Percentiles rank a stretch among this genome's conserved stretches.
These are phyloP conservation scores for Arctocebus calabarensis DNA, from an alignment of 2,797 vertebrate genomes.

Conservation along the genomic window DNA sequence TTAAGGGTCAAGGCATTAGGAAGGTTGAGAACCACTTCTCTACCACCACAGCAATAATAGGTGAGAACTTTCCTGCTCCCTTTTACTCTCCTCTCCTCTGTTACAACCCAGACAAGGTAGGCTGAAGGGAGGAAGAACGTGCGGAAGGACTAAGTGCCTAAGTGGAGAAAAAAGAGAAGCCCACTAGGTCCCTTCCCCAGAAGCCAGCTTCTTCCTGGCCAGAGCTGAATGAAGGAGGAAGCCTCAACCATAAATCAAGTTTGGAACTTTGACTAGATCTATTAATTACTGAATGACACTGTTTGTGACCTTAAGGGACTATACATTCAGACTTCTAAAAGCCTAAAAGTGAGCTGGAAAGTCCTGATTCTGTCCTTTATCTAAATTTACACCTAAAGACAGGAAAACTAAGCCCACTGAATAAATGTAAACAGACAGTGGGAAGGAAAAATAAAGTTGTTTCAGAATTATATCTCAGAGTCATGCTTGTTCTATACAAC, in stretches of 20 bases:
- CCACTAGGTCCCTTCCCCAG: neutral
- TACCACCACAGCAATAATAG: neutral
- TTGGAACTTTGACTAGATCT: constrained; percentile 46
- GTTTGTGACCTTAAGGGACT: neutral
- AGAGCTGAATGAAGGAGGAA: constrained; percentile 21
- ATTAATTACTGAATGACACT: constrained; percentile 22
- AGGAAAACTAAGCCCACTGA: neutral
- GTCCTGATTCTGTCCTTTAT: neutral
- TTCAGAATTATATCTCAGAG: constrained; percentile 20
- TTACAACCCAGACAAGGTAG: neutral
- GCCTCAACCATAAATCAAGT: constrained; percentile 11
- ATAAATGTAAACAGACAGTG: neutral
- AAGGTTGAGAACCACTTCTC: too few species aligned
- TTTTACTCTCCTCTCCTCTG: neutral
- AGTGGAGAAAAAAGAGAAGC: neutral
- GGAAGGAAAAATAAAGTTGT: constrained; percentile 9
- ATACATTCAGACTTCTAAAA: constrained; percentile 47
- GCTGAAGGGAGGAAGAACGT: neutral
- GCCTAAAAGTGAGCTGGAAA: constrained; percentile 25
- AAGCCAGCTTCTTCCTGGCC: neutral
- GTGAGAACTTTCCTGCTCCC: neutral
- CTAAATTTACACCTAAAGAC: constrained; percentile 46
- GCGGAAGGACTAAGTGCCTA: neutral
- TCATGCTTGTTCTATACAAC: neutral
- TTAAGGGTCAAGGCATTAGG: too few species aligned